A percentile compares a stretch with the other conserved stretches of the same genome.
Evolutionary conservation across 2,888 invertebrate species (phyloP).

Genomic region (Synanthedon andrenaeformis): DNA sequence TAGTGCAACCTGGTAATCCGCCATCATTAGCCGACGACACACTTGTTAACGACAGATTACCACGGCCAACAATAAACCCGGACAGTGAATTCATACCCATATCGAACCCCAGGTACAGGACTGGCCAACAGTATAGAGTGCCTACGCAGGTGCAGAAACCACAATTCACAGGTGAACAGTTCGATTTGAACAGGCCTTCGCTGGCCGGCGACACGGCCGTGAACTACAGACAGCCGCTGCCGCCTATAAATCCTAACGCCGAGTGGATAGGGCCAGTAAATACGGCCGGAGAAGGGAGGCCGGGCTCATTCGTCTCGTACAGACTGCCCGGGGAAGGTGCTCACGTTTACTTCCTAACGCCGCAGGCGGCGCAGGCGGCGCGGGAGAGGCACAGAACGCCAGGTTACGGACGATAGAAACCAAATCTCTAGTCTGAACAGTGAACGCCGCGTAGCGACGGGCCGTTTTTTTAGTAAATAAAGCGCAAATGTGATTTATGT

Average conservation of each 20-base stretch:
- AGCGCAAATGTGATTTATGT: slow-evolving; percentile 70
- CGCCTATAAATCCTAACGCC: slow-evolving; percentile 68
- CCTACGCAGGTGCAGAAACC: slow-evolving; percentile 40
- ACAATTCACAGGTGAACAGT: slow-evolving; percentile 49
- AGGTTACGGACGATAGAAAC: slow-evolving; percentile 60
- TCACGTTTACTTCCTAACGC: slow-evolving; percentile 83
- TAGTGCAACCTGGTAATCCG: slow-evolving; percentile 40
- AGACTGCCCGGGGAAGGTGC: slow-evolving; percentile 81
- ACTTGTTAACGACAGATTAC: slow-evolving; percentile 77
- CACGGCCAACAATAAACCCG: slow-evolving; percentile 76
- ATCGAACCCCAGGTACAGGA: slow-evolving; percentile 52
- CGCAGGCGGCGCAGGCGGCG: slow-evolving; percentile 65
- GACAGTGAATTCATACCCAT: slow-evolving; percentile 75
- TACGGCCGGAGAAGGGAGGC: slow-evolving; percentile 35
- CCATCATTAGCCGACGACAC: slow-evolving; percentile 74
- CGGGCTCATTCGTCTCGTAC: slow-evolving; percentile 78
- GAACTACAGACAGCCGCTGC: slow-evolving; percentile 71
- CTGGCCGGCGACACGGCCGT: slow-evolving; percentile 63
- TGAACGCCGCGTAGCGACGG: slow-evolving; percentile 35
- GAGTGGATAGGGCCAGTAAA: slow-evolving; percentile 71
- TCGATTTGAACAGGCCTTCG: slow-evolving; percentile 51
- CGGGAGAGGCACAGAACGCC: slow-evolving; percentile 47
- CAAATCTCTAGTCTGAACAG: slow-evolving; percentile 65
- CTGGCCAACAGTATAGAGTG: slow-evolving; percentile 38
- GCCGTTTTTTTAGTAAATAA: slow-evolving; percentile 59